Evolutionary conservation across 2,888 invertebrate species (phyloP), one percentile per base, ranked within the genome.

Genomic region (Iphiclides podalirius): DNA sequence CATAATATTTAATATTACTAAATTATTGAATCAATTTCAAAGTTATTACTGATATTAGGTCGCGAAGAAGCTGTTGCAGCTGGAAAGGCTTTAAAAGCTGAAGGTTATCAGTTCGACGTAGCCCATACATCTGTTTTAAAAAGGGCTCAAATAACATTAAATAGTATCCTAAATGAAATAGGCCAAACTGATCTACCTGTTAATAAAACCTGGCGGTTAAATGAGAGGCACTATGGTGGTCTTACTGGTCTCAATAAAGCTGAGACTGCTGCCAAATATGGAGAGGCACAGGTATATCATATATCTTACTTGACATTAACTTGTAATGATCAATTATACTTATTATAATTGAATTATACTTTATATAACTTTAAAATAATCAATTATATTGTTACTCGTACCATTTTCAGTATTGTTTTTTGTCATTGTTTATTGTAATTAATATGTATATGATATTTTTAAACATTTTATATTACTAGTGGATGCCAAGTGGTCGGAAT

Each of bases 141-240:
- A 44, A 91, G 96, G 48, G 95, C 96, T 1, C 93, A 94, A 65
- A 90, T 93, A 52, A 96, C 96, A 0, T 78, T 96, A 33, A 90
- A 91, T 42, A 72, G 91, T 0, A 92, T 96, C 53, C 76, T 96
- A 4, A 82, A 91, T 50, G 92, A 93, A 66, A 90, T 93, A 34
- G 91, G 90, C 1, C 93, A 94, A 64, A 73, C 91, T n/a, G 89
- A 91, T 58, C 76, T 96, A 55, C 93, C 94, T 0, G 80, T 94
- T 4, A 72, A 90, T 3, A 92, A 93, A 67, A 93, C 95, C 7
- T 96, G 96, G 96, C 90, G 96, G 9, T 82, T 96, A 17, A 96
- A 96, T 66, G 96, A 96, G 75, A 92, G 96, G 52, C 96, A 96
- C 69, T 96, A 96, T 65, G 96, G 96, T 42, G 94, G 94, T 33